phyloP scores from a whole-genome alignment of 2,888 invertebrate species.

The Papilio demoleus region DNA sequence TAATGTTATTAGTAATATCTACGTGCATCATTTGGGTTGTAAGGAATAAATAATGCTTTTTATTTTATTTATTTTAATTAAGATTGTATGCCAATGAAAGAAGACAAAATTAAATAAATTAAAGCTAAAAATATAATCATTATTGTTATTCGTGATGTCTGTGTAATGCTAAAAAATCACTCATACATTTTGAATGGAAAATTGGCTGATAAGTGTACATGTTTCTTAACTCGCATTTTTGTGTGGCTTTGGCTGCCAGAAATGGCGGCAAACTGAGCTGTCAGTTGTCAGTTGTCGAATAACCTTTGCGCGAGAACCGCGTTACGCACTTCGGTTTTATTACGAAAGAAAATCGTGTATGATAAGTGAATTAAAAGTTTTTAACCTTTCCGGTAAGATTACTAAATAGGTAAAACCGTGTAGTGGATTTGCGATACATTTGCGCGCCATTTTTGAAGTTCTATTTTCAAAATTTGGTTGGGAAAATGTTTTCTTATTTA shows the following conservation, averaged over 20 bases:
- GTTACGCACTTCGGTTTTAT: not conserved
- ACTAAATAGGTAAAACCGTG: not conserved
- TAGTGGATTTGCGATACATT: not conserved
- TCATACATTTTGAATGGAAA: too few species aligned
- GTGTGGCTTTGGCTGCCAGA: conserved; percentile 21
- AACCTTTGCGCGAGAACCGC: conserved; percentile 29
- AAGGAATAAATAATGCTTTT: too few species aligned
- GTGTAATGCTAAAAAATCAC: too few species aligned
- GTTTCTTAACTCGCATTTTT: conserved; percentile 7
- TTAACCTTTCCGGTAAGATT: conserved; percentile 4
- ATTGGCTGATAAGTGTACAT: conserved; percentile 26
- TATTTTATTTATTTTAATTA: too few species aligned
- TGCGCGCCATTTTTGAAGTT: conserved; percentile 1
- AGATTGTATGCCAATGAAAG: too few species aligned
- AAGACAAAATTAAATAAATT: too few species aligned
- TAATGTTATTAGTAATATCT: too few species aligned
- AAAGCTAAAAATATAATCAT: too few species aligned
- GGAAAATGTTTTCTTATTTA: conserved; percentile 9
- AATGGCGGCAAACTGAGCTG: conserved; percentile 32
- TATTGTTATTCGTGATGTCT: too few species aligned
- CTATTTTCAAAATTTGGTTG: conserved; percentile 13
- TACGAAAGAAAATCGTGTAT: not conserved
- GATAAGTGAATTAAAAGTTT: not conserved
- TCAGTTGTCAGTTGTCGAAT: conserved; percentile 24
- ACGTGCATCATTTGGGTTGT: too few species aligned